Percentiles rank a stretch among this genome's conserved stretches.
phyloP scores from a whole-genome alignment of 2,113 vertebrate species.

The Hiodon alosoides region DNA sequence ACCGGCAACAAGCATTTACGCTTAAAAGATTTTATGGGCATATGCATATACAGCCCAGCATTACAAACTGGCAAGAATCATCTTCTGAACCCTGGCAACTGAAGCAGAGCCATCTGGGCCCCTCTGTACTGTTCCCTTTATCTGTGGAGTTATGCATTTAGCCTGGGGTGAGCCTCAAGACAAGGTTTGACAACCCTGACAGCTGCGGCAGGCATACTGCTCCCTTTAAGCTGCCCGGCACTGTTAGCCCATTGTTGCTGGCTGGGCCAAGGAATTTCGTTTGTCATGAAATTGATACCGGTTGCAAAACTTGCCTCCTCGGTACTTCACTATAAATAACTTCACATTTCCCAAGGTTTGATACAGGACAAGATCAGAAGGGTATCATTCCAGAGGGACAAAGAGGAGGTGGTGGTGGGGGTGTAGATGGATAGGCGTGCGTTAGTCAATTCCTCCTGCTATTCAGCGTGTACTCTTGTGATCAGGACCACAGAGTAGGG shows the following conservation, averaged over 20 bases:
- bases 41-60: slow-evolving; percentile 17
- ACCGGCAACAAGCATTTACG: neutral
- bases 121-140: slow-evolving; percentile 27
- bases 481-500: neutral
- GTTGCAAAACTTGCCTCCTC: slow-evolving; percentile 39
- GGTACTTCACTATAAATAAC: slow-evolving; percentile 44
- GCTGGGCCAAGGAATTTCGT: slow-evolving; percentile 62
- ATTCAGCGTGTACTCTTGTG: neutral
- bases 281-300: slow-evolving; percentile 67
- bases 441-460: slow-evolving; percentile 6
- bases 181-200: slow-evolving; percentile 64
- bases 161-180: slow-evolving; percentile 65
- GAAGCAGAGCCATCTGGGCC: slow-evolving; percentile 8
- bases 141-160: slow-evolving; percentile 45
- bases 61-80: slow-evolving; percentile 10
- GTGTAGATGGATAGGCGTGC: slow-evolving; percentile 19
- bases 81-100: slow-evolving; percentile 16
- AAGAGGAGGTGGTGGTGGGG: slow-evolving; percentile 28
- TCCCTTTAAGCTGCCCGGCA: slow-evolving; percentile 48
- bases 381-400: slow-evolving; percentile 47
- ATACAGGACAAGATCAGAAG: slow-evolving; percentile 30
- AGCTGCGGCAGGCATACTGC: slow-evolving; percentile 54
- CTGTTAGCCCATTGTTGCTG: slow-evolving; percentile 55
- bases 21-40: neutral
- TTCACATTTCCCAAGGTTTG: slow-evolving; percentile 48